phyloP scores from a whole-genome alignment of 2,888 invertebrate genomes.

The Odontothrips loti region DNA sequence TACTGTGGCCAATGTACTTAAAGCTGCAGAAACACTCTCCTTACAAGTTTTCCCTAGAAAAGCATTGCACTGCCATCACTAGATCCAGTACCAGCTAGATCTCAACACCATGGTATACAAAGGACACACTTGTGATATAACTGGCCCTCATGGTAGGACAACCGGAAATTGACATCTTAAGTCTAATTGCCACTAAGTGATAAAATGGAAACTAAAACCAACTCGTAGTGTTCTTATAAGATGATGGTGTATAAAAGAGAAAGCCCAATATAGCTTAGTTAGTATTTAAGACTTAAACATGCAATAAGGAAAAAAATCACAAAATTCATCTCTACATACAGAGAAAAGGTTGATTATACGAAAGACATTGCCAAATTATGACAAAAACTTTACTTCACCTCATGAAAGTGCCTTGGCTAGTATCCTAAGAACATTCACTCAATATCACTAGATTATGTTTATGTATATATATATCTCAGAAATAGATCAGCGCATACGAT shows the following conservation, averaged over 20 bases:
- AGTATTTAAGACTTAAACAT: neutral
- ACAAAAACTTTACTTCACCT: no score
- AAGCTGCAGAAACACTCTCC: no score
- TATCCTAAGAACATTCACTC: no score
- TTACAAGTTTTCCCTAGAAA: no score
- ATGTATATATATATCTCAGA: conserved; percentile 32
- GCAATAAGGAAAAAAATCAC: conserved; percentile 27
- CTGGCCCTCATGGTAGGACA: no score
- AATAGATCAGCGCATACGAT: conserved; percentile 76
- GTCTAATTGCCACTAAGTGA: no score
- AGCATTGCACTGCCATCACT: no score
- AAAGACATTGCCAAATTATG: no score
- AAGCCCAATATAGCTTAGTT: neutral
- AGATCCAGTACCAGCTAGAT: no score
- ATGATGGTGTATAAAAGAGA: neutral
- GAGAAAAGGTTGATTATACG: neutral
- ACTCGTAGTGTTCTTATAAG: neutral
- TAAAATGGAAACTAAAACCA: neutral
- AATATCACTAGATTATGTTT: neutral
- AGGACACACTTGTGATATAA: neutral
- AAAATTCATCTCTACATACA: neutral
- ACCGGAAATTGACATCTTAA: neutral
- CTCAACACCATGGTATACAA: neutral
- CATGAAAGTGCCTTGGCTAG: neutral
- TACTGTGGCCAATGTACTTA: no score